phyloP scores from a whole-genome alignment of 2,113 vertebrate species.

The Daphoenositta chrysoptera region DNA sequence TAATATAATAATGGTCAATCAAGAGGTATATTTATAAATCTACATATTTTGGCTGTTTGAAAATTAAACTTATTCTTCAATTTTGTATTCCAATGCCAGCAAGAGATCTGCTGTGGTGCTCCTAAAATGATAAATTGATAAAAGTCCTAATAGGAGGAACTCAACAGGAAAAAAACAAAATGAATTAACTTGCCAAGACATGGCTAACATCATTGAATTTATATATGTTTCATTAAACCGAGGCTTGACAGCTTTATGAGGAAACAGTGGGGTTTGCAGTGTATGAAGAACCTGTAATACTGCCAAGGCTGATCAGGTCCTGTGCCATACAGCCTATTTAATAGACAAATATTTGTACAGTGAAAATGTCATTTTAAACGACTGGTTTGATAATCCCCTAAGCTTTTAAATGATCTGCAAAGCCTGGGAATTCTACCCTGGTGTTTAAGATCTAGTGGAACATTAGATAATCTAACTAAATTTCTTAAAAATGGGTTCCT shows the following conservation, averaged over 20 bases:
- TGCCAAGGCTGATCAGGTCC: slow-evolving; percentile 75
- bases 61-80: slow-evolving; percentile 66
- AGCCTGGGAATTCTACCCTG: slow-evolving; percentile 66
- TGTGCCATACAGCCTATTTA: slow-evolving; percentile 75
- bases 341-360: slow-evolving; percentile 82
- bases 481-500: slow-evolving; percentile 27
- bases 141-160: slow-evolving; percentile 58
- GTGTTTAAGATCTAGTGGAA: slow-evolving; percentile 66
- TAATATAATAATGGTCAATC: not conserved
- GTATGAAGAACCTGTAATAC: slow-evolving; percentile 76
- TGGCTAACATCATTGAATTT: slow-evolving; percentile 74
- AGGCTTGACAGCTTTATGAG: slow-evolving; percentile 84
- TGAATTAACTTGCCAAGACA: slow-evolving; percentile 73
- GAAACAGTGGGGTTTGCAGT: slow-evolving; percentile 75
- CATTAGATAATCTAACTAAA: slow-evolving; percentile 61
- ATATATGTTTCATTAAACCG: slow-evolving; percentile 81
- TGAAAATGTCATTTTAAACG: slow-evolving; percentile 80
- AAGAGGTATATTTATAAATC: slow-evolving; percentile 49
- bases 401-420: slow-evolving; percentile 80
- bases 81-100: slow-evolving; percentile 49
- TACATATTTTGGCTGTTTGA: slow-evolving; percentile 58
- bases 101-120: slow-evolving; percentile 27
- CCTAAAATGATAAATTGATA: slow-evolving; percentile 64
- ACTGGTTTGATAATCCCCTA: slow-evolving; percentile 78
- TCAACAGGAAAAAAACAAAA: slow-evolving; percentile 63